These are phyloP conservation scores for Argyrosomus japonicus DNA, from an alignment of 2,113 vertebrate genomes.

Conservation along the genomic window DNA sequence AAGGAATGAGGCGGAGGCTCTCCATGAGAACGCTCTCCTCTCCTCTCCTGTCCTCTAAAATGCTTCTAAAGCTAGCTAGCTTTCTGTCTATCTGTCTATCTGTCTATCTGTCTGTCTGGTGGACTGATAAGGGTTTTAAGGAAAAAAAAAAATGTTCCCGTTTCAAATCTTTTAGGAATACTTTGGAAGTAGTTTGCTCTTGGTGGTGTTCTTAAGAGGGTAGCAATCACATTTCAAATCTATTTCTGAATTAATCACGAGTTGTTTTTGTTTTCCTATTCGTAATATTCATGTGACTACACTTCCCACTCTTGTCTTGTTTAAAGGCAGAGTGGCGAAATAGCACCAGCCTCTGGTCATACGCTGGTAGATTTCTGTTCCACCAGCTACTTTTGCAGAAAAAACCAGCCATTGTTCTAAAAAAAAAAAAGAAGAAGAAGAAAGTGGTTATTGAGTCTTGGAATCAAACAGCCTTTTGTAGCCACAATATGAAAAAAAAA, in stretches of 20 bases:
- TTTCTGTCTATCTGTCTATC: conserved; percentile 68
- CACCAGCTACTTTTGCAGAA: conserved; percentile 37
- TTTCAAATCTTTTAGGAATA: conserved; percentile 67
- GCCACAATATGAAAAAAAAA: conserved; percentile 4
- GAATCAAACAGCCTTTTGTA: conserved; percentile 48
- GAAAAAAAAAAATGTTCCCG: conserved; percentile 39
- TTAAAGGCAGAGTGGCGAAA: conserved; percentile 19
- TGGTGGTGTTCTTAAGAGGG: conserved; percentile 46
- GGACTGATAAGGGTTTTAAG: conserved; percentile 73
- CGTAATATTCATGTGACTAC: conserved; percentile 42
- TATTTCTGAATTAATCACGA: conserved; percentile 47
- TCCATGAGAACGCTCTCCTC: conserved; percentile 87
- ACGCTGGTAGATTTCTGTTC: conserved; percentile 6
- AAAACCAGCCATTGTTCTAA: conserved; percentile 39
- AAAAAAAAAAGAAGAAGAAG: background rate
- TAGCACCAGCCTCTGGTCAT: conserved; percentile 15
- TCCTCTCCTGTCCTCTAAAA: conserved; percentile 72
- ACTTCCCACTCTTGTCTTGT: conserved; percentile 15
- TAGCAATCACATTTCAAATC: conserved; percentile 61
- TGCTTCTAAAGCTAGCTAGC: conserved; percentile 75
- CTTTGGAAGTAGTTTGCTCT: conserved; percentile 51
- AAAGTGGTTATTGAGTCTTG: conserved; percentile 35
- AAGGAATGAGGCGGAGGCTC: conserved; percentile 82
- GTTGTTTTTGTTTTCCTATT: conserved; percentile 11
- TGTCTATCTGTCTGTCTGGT: conserved; percentile 76